These are phyloP conservation scores for Dorcus parallelipipedus DNA, from an alignment of 2,888 invertebrate species.

Conservation along the genomic window DNA sequence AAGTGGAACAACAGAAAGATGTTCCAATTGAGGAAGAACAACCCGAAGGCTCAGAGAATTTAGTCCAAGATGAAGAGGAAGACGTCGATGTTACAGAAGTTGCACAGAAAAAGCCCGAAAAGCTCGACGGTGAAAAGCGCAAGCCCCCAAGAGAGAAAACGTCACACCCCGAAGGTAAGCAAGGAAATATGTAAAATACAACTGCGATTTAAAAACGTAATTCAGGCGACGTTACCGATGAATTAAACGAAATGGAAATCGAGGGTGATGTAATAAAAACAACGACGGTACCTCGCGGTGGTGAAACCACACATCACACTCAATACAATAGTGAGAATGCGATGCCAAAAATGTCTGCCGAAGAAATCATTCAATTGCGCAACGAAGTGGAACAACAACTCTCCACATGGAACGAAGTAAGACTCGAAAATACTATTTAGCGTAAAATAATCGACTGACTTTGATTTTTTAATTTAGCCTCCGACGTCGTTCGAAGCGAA, in stretches of 20 bases:
- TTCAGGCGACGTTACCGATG: slow-evolving; percentile 39
- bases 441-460: not conserved
- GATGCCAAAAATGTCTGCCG: slow-evolving; percentile 27
- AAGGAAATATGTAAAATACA: not conserved
- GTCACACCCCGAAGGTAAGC: slow-evolving; percentile 42
- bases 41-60: slow-evolving; percentile 56
- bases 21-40: slow-evolving; percentile 55
- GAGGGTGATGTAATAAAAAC: slow-evolving; percentile 76
- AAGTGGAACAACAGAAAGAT: slow-evolving; percentile 57
- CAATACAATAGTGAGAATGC: slow-evolving; percentile 39
- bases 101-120: slow-evolving; percentile 50
- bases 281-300: slow-evolving; percentile 61
- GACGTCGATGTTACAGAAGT: slow-evolving; percentile 55
- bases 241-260: slow-evolving; percentile 55
- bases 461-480: slow-evolving; percentile 24
- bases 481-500: slow-evolving; percentile 51
- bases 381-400: slow-evolving; percentile 52
- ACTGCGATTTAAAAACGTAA: not conserved
- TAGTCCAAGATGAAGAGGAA: slow-evolving; percentile 53
- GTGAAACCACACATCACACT: slow-evolving; percentile 77
- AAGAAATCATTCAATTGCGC: slow-evolving; percentile 48
- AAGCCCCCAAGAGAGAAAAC: slow-evolving; percentile 50
- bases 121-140: slow-evolving; percentile 48
- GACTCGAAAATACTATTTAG: not conserved
- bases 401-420: slow-evolving; percentile 51